Evolutionary conservation across 2,888 invertebrate species (phyloP), one percentile per base, ranked within the genome.

Genomic region (Trilocha varians): DNA sequence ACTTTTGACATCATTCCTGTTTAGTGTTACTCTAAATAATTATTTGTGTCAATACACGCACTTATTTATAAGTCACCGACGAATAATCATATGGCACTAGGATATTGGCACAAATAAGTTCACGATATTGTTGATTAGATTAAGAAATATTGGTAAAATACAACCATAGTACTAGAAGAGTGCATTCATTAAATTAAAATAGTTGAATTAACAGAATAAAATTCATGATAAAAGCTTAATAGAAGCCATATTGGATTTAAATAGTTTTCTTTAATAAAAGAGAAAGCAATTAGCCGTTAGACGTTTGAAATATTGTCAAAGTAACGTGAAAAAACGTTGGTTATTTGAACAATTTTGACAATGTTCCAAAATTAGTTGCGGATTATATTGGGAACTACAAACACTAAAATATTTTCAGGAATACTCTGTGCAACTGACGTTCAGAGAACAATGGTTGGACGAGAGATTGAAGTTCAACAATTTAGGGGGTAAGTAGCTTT

Each of bases 381-480:
- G 32, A 34, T 33, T 14, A 18, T 41, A 39, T 44, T 40, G 13
- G 39, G 42, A 17, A 25, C 47, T 34, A 39, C 35, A 60, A 38
- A 39, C 5, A 32, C n/a, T 44, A 17, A 40, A 45, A 47, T 59
- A 53, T 74, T 90, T 89, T 63, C 90, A 96, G 96, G 98, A 98
- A 90, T 98, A 98, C 90, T 97, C 96, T 72, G 97, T 97, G 65
- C 98, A 98, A 87, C 88, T 98, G 71, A 98, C 98, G 58, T 97
- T 98, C 88, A 91, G 98, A 77, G 97, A 98, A 78, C 96, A 98
- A 85, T 98, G 98, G 98, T 85, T 94, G 70, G 98, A 98, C 78
- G 96, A 97, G 78, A 88, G 98, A 62, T 89, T 96, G 52, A 92
- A 92, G 76, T 96, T 95, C 78, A 92, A 95, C 77, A 95, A 96